These are phyloP conservation scores for Haplochromis burtoni DNA, from an alignment of 2,113 vertebrate species.

Conservation along the genomic window DNA sequence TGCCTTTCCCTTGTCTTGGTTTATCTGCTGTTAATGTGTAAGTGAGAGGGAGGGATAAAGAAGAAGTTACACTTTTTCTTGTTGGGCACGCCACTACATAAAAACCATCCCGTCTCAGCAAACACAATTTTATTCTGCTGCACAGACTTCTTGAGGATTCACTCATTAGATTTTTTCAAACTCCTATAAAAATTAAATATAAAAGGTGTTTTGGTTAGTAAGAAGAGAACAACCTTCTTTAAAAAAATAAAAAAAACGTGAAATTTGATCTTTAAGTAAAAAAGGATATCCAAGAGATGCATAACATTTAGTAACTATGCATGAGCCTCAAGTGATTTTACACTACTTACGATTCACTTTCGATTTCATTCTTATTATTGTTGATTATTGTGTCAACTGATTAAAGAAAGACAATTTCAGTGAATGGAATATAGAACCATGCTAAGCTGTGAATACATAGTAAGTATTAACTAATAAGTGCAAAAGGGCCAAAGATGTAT, in stretches of 20 bases:
- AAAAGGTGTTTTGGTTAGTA: background rate
- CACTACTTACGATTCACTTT: background rate
- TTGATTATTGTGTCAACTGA: background rate
- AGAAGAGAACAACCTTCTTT: background rate
- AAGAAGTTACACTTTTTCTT: background rate
- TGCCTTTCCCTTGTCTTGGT: background rate
- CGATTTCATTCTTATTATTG: background rate
- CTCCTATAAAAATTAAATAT: background rate
- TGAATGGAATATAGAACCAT: background rate
- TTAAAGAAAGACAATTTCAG: background rate
- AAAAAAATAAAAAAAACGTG: rapidly evolving
- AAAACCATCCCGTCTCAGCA: background rate
- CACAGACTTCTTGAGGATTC: background rate
- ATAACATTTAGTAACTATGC: background rate
- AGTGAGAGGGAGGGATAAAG: background rate
- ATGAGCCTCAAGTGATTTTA: background rate
- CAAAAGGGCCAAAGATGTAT: background rate
- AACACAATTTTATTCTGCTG: background rate
- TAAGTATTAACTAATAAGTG: background rate
- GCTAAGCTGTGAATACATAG: background rate
- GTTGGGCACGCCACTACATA: background rate
- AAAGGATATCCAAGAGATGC: background rate
- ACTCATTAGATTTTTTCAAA: background rate
- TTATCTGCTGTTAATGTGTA: background rate
- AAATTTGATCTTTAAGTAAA: background rate